Evolutionary conservation across 2,888 invertebrate species (phyloP).

Genomic region (Protodeltote pygarga): DNA sequence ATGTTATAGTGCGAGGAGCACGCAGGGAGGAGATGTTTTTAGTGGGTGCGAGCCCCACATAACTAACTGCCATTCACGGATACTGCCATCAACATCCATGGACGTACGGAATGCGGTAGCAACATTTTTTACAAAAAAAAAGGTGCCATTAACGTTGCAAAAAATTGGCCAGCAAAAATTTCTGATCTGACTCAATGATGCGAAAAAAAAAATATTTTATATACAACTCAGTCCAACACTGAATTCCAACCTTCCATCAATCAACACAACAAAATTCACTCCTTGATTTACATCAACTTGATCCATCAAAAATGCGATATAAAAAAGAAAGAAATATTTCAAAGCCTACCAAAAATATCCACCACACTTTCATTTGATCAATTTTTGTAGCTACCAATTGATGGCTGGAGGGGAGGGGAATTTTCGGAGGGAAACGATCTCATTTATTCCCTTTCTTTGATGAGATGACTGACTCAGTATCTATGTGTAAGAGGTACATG

Average conservation of each 20-base stretch:
- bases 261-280: conserved; percentile 16
- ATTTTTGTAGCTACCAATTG: conserved; percentile 65
- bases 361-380: conserved; percentile 67
- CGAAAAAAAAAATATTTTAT: no score
- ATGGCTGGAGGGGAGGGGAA: conserved; percentile 50
- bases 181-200: no score
- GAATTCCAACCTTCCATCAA: conserved; percentile 13
- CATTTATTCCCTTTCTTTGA: conserved; percentile 66
- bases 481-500: conserved; percentile 35
- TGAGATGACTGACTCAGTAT: conserved; percentile 57
- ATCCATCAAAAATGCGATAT: conserved; percentile 44
- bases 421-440: conserved; percentile 62
- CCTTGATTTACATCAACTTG: conserved; percentile 45
- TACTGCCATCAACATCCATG: no score
- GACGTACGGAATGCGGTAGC: no score
- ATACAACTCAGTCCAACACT: conserved; percentile 22
- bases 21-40: no score
- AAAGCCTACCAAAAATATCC: conserved; percentile 53
- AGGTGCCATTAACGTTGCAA: no score
- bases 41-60: no score
- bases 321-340: conserved; percentile 29
- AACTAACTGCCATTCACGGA: no score
- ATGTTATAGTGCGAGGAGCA: no score
- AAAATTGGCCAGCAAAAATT: no score
- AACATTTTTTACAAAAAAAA: no score